Conservation (phyloP, 2,888 invertebrate genomes). For the Cheilosia vernalis region DNA sequence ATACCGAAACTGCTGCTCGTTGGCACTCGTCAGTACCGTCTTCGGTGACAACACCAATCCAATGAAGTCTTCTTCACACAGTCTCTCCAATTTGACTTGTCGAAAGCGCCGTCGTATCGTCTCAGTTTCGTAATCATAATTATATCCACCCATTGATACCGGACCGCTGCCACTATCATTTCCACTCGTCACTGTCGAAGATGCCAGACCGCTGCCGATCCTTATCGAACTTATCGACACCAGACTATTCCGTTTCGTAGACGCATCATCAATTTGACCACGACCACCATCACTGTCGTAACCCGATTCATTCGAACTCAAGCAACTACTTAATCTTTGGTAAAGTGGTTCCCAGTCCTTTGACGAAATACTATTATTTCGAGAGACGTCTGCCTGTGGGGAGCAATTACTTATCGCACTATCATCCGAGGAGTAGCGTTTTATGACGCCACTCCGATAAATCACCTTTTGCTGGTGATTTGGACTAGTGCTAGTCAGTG, state of each 20-base stretch:
- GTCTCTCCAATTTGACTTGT: constrained; percentile 87
- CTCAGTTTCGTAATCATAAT: constrained; percentile 84
- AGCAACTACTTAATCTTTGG: constrained; percentile 88
- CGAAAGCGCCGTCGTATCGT: constrained; percentile 87
- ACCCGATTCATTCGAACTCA: constrained; percentile 92
- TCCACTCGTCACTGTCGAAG: constrained; percentile 62
- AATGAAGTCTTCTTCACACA: constrained; percentile 87
- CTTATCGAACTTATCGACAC: constrained; percentile 80
- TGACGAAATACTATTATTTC: constrained; percentile 85
- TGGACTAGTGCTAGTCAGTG: constrained; percentile 78
- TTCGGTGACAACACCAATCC: constrained; percentile 90
- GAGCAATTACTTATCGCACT: constrained; percentile 80
- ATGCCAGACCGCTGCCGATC: constrained; percentile 60
- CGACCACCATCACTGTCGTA: constrained; percentile 92
- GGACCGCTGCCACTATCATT: constrained; percentile 81
- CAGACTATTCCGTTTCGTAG: constrained; percentile 80
- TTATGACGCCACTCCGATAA: constrained; percentile 78
- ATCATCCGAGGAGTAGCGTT: constrained; percentile 80
- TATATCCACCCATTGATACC: constrained; percentile 81
- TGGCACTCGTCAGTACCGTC: constrained; percentile 83
- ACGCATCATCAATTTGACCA: constrained; percentile 80
- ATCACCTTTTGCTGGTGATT: constrained; percentile 78
- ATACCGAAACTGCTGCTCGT: constrained; percentile 86
- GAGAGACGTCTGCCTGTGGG: constrained; percentile 83
- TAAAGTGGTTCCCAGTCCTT: constrained; percentile 86